Conservation (phyloP, 2,888 invertebrate genomes). For the Linnaemya tessellans region DNA sequence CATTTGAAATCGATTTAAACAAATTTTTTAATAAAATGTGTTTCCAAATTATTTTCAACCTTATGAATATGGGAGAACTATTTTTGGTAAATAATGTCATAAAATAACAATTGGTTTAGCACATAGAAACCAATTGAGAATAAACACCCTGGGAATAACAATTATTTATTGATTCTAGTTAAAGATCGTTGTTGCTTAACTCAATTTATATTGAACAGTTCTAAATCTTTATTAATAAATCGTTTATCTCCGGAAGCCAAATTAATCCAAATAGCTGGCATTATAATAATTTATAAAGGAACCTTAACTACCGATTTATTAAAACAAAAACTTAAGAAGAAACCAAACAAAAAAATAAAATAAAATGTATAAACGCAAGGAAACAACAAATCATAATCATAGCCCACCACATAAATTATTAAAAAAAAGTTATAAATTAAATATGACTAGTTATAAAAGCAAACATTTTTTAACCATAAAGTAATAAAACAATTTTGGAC, state of each 20-base stretch:
- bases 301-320: constrained; percentile 65
- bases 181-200: neutral
- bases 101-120: too few species aligned
- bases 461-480: constrained; percentile 25
- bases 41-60: too few species aligned
- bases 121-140: too few species aligned
- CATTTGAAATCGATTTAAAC: too few species aligned
- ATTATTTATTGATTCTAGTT: neutral
- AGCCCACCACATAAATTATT: constrained; percentile 68
- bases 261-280: neutral
- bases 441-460: constrained; percentile 4
- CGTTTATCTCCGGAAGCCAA: neutral
- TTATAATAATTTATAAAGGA: constrained; percentile 10
- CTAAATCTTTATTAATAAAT: neutral
- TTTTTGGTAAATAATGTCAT: too few species aligned
- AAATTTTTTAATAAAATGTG: too few species aligned
- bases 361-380: constrained; percentile 39
- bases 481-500: constrained; percentile 40
- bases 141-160: too few species aligned
- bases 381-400: constrained; percentile 70
- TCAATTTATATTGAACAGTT: neutral
- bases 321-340: neutral
- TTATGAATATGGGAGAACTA: too few species aligned
- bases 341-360: constrained; percentile 26
- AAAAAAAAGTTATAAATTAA: constrained; percentile 34